These are phyloP conservation scores for Hylia prasina DNA, from an alignment of 2,113 vertebrate species.

Conservation along the genomic window DNA sequence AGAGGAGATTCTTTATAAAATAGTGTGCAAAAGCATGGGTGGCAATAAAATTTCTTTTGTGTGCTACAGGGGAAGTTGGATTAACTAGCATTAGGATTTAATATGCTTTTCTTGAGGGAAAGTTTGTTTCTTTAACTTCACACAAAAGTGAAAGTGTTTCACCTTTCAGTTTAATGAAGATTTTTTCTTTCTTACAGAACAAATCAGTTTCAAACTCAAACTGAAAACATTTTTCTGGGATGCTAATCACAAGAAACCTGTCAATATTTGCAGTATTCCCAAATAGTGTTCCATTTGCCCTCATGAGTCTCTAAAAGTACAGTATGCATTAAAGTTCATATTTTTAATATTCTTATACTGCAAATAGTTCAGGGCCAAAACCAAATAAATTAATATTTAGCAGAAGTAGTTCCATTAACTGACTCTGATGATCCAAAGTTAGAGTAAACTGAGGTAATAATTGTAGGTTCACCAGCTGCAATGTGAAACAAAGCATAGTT, in stretches of 20 bases:
- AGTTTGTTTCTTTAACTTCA: constrained; percentile 16
- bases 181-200: neutral
- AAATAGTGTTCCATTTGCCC: neutral
- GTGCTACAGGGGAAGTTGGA: neutral
- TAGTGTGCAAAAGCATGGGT: neutral
- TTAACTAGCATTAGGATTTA: constrained; percentile 13
- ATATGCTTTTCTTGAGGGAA: neutral
- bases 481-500: neutral
- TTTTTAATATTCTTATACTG: neutral
- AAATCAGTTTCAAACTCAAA: neutral
- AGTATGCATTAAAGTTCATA: neutral
- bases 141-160: neutral
- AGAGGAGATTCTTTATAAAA: neutral
- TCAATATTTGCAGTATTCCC: neutral
- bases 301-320: neutral
- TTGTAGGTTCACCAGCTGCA: neutral
- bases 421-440: neutral
- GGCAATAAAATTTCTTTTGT: neutral
- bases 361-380: neutral
- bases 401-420: neutral
- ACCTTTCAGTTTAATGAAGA: neutral
- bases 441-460: neutral
- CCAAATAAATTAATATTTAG: neutral
- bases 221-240: neutral
- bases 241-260: neutral